phyloP scores from a whole-genome alignment of 2,888 invertebrate genomes.

The Agrotis segetum region DNA sequence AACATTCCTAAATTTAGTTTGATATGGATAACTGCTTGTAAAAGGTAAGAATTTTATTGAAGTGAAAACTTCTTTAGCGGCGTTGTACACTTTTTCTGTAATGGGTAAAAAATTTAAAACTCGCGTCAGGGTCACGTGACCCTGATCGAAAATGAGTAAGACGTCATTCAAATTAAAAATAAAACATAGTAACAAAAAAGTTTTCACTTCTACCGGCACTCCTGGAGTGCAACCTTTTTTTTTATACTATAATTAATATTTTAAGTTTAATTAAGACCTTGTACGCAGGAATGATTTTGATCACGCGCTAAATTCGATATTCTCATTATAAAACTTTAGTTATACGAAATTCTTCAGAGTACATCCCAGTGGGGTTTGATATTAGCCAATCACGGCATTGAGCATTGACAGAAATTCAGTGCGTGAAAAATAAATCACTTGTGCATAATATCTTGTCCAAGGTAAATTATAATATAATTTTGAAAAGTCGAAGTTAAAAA shows the following conservation, averaged over 20 bases:
- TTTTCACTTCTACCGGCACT: too few relatives aligned
- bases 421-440: neutral
- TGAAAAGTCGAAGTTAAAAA: too few relatives aligned
- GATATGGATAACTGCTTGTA: slow-evolving; percentile 58
- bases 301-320: neutral
- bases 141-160: too few relatives aligned
- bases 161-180: too few relatives aligned
- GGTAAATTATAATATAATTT: slow-evolving; percentile 18
- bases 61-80: too few relatives aligned
- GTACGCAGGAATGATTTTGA: neutral
- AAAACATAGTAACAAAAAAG: too few relatives aligned
- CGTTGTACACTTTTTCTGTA: too few relatives aligned
- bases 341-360: neutral
- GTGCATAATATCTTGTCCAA: neutral
- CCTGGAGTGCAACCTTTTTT: too few relatives aligned
- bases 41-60: slow-evolving; percentile 76
- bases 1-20: slow-evolving; percentile 49
- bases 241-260: slow-evolving; percentile 34
- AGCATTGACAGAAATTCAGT: neutral
- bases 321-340: neutral
- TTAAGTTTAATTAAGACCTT: slow-evolving; percentile 12
- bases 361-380: neutral
- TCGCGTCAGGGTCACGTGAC: too few relatives aligned
- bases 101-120: too few relatives aligned
- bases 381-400: neutral